Percentiles rank a stretch among this genome's conserved stretches.
Evolutionary conservation across 1,140 invertebrate genomes (phyloP).

Genomic region (Drosophila navojoa): DNA sequence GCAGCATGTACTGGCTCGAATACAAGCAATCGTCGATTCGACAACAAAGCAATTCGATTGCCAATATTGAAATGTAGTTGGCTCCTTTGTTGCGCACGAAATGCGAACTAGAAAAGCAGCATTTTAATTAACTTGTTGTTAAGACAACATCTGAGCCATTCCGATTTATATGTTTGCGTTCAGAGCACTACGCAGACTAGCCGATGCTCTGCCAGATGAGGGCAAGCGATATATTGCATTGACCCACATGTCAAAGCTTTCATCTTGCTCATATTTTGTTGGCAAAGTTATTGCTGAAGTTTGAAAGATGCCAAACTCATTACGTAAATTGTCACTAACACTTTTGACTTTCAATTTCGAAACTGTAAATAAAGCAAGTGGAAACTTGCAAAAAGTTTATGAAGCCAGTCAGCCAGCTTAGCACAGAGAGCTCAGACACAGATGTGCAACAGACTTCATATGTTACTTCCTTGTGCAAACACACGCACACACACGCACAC

Average conservation of each 20-base stretch:
- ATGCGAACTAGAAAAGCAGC: conserved; percentile 14
- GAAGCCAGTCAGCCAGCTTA: conserved; percentile 64
- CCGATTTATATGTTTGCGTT: background rate
- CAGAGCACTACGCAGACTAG: background rate
- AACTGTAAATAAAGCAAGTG: conserved; percentile 41
- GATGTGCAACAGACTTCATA: conserved; percentile 48
- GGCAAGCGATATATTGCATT: background rate
- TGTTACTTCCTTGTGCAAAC: conserved; percentile 36
- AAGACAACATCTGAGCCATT: conserved; percentile 14
- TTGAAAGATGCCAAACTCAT: conserved; percentile 58
- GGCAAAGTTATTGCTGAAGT: conserved; percentile 31
- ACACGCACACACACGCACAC: conserved; percentile 28
- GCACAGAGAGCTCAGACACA: conserved; percentile 24
- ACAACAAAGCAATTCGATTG: conserved; percentile 17
- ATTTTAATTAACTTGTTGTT: conserved; percentile 44
- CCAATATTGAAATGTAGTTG: conserved; percentile 27
- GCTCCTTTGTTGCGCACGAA: conserved; percentile 3
- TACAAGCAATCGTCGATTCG: background rate
- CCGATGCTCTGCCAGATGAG: background rate
- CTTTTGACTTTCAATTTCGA: conserved; percentile 66
- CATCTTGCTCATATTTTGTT: conserved; percentile 54
- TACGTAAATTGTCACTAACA: conserved; percentile 71
- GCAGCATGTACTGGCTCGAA: background rate
- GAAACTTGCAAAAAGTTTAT: conserved; percentile 64
- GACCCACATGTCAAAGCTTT: conserved; percentile 8